Evolutionary conservation across 2,888 invertebrate species (phyloP), one percentile per base, ranked within the genome.

Genomic region (Acrobasis repandana): DNA sequence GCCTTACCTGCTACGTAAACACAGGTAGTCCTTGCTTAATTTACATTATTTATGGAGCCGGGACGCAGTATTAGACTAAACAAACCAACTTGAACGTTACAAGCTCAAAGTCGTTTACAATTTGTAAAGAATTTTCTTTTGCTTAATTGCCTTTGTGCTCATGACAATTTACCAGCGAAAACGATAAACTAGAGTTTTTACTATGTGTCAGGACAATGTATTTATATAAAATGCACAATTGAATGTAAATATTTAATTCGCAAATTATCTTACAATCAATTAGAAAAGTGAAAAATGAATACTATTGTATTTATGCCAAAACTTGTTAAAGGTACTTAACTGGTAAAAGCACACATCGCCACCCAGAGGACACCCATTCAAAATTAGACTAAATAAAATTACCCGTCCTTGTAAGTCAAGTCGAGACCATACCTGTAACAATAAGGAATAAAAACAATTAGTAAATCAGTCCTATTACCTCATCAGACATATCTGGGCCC

Each of bases 401-500:
- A 63, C 64, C 59, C 70, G 72, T 74, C 76, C 81, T 78, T 73
- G 77, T 67, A 64, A 67, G 68, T 71, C 62, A 70, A 75, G 74
- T 76, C 67, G 66, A 71, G 64, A 73, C 80, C 84, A 80, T 88
- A 90, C 87, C 86, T 85, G 86, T 75, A 88, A 90, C 88, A 90
- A 89, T 85, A 76, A 80, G 70, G 79, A 85, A 86, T 82, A 84
- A 83, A 83, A 86, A 82, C 83, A 87, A 88, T 90, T 86, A 89
- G 79, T 86, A 83, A 83, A 81, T 73, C 77, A 81, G 77, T 72
- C 72, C 68, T 65, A 72, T 79, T 83, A 82, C 86, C 79, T 88
- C 86, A 87, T 83, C 75, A 65, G 79, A 83, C 83, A 84, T 77
- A 82, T 85, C 79, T 76, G 69, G 73, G 85, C 90, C 91, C 88